Evolutionary conservation across 2,797 vertebrate genomes (phyloP).

Genomic region (Chaetophractus vellerosus): DNA sequence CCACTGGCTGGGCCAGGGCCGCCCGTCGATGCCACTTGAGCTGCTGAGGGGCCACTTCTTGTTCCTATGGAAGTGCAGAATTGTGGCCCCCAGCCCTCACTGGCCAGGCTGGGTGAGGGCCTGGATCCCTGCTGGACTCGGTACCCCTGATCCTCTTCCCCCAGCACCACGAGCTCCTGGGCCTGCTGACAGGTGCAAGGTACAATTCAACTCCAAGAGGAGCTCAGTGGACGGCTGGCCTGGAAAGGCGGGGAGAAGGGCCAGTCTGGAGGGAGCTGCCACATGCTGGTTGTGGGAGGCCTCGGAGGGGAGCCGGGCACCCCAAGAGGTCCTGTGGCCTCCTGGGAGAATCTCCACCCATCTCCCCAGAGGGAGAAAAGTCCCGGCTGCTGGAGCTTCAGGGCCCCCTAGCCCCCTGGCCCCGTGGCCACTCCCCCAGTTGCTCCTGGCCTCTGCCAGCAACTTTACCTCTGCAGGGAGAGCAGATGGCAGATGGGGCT

Average conservation of each 20-base stretch:
- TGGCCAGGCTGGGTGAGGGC: not conserved
- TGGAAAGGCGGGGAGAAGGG: not conserved
- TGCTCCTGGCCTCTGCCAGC: conserved; percentile 43
- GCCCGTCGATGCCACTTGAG: not conserved
- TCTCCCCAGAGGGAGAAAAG: conserved; percentile 23
- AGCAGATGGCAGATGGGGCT: conserved; percentile 70
- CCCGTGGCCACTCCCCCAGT: not conserved
- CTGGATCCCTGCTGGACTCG: not conserved
- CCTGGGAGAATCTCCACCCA: not conserved
- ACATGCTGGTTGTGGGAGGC: not conserved
- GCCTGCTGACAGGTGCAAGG: conserved; percentile 55
- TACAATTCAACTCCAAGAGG: not conserved
- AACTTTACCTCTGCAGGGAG: conserved; percentile 29
- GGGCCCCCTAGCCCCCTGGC: not conserved
- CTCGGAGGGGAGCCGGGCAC: not conserved
- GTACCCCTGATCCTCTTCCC: not conserved
- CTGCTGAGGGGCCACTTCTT: not conserved
- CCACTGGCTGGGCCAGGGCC: not conserved
- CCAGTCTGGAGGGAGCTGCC: conserved; percentile 2
- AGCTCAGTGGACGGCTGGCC: not conserved
- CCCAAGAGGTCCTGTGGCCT: not conserved
- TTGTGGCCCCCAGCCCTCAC: not conserved
- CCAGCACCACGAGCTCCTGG: not conserved
- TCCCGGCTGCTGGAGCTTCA: not conserved
- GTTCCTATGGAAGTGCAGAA: not conserved